phyloP scores from a whole-genome alignment of 2,888 invertebrate species.

The Acronicta psi region DNA sequence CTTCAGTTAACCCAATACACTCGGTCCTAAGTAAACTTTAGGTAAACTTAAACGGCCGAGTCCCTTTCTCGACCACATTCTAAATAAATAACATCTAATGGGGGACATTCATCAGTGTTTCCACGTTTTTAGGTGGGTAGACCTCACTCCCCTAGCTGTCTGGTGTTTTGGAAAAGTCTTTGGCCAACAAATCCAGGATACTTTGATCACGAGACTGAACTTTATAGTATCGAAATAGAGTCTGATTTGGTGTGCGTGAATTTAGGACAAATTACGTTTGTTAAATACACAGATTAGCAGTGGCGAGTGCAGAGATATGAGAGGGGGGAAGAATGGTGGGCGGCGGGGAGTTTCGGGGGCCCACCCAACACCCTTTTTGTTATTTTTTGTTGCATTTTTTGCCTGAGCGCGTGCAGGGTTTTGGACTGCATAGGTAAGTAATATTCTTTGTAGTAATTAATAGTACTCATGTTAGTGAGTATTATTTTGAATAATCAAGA shows the following conservation, averaged over 20 bases:
- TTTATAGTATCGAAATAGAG: constrained; percentile 53
- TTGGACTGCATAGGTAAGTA: constrained; percentile 71
- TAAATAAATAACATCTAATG: constrained; percentile 90
- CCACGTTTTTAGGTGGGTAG: constrained; percentile 87
- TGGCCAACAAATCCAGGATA: constrained; percentile 65
- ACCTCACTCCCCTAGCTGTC: constrained; percentile 83
- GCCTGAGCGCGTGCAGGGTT: constrained; percentile 75
- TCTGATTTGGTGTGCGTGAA: constrained; percentile 49
- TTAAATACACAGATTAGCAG: constrained; percentile 82
- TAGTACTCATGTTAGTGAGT: too few species aligned
- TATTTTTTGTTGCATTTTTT: constrained; percentile 86
- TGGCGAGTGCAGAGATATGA: constrained; percentile 86
- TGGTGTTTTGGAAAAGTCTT: constrained; percentile 78
- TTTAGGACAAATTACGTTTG: constrained; percentile 78
- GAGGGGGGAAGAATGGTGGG: constrained; percentile 72
- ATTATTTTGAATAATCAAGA: too few species aligned
- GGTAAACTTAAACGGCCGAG: constrained; percentile 84
- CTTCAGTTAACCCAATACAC: constrained; percentile 87
- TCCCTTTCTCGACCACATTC: constrained; percentile 88
- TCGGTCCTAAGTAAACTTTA: constrained; percentile 88
- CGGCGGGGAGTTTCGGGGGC: constrained; percentile 69
- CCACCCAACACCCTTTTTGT: constrained; percentile 80
- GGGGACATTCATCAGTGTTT: constrained; percentile 89
- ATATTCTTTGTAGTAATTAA: constrained; percentile 57
- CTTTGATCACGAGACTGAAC: constrained; percentile 51